These are phyloP conservation scores for Nyctibius bracteatus DNA, from an alignment of 2,113 vertebrate genomes.

Conservation along the genomic window DNA sequence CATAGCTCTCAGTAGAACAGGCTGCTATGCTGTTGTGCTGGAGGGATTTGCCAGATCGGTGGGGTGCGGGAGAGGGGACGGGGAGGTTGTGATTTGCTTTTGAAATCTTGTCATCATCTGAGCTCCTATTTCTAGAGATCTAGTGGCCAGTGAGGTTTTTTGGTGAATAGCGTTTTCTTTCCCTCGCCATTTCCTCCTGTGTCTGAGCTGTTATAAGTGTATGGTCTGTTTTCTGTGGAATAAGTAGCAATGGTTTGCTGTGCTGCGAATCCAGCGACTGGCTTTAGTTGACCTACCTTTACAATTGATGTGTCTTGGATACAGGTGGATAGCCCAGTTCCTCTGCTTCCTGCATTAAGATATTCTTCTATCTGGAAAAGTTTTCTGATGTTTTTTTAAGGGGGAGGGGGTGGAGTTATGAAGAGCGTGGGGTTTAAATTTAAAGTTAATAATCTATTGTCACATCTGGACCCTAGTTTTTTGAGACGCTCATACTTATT, in stretches of 20 bases:
- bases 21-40: not conserved
- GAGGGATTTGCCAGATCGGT: not conserved
- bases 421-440: not conserved
- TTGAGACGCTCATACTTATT: not conserved
- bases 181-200: not conserved
- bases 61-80: not conserved
- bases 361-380: not conserved
- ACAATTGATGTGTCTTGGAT: not conserved
- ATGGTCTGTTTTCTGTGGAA: not conserved
- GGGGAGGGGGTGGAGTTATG: not conserved
- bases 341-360: not conserved
- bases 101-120: not conserved
- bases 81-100: not conserved
- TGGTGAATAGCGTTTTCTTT: not conserved
- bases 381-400: not conserved
- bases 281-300: not conserved
- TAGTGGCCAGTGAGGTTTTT: not conserved
- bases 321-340: not conserved
- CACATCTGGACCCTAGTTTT: not conserved
- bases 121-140: not conserved
- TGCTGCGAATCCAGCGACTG: not conserved
- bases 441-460: not conserved
- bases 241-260: not conserved
- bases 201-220: not conserved
- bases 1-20: not conserved